phyloP scores from a whole-genome alignment of 2,888 invertebrate species.

The Ethmia dodecea region DNA sequence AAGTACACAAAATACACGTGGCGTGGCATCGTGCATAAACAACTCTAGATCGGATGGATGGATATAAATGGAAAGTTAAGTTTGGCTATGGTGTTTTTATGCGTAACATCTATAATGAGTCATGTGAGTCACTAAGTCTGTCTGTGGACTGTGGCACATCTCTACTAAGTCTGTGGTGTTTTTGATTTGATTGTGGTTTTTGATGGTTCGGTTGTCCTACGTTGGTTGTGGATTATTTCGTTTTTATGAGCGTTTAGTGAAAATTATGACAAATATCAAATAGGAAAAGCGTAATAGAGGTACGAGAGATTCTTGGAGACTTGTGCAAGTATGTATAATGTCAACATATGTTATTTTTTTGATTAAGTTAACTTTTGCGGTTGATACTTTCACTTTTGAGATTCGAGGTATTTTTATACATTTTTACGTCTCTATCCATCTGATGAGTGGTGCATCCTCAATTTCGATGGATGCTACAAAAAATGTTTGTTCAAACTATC shows the following conservation, averaged over 20 bases:
- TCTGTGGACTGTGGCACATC: too few species aligned
- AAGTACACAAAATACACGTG: too few species aligned
- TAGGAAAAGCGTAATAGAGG: conserved; percentile 1
- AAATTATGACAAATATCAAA: conserved; percentile 3
- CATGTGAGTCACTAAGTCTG: too few species aligned
- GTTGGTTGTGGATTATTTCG: conserved; percentile 12
- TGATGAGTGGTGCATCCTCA: conserved; percentile 44
- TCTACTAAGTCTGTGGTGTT: too few species aligned
- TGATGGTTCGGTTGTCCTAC: conserved; percentile 7
- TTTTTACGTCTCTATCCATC: conserved; percentile 25
- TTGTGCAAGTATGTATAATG: conserved; percentile 29
- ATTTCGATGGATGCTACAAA: conserved; percentile 45
- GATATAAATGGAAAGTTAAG: too few species aligned
- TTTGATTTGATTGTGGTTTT: not conserved
- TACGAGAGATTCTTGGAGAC: conserved; percentile 5
- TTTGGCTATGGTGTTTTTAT: too few species aligned
- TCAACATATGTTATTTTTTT: conserved; percentile 25
- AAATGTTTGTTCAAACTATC: conserved; percentile 44
- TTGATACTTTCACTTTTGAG: conserved; percentile 41
- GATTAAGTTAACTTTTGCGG: conserved; percentile 46
- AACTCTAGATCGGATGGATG: too few species aligned
- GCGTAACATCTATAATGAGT: too few species aligned
- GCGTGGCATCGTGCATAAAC: too few species aligned
- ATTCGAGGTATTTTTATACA: conserved; percentile 2
- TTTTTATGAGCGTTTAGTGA: conserved; percentile 10